Conservation (phyloP, 2,888 invertebrate genomes). For the Lottia gigantea region DNA sequence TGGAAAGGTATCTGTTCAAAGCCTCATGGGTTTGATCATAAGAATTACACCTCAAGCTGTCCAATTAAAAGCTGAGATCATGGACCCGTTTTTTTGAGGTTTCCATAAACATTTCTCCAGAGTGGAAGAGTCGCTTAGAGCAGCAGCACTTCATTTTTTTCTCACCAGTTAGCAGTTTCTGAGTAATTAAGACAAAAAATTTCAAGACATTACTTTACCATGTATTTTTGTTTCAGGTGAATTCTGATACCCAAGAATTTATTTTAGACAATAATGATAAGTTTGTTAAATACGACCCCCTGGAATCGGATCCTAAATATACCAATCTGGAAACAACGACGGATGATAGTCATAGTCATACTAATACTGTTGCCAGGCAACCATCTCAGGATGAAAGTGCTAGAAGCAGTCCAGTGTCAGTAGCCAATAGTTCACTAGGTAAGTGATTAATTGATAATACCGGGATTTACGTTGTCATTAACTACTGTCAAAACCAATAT, state of each 20-base stretch:
- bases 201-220: background rate
- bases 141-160: too few species aligned
- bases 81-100: too few species aligned
- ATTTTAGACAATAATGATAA: conserved; percentile 47
- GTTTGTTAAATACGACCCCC: conserved; percentile 55
- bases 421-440: conserved; percentile 50
- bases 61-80: too few species aligned
- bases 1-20: too few species aligned
- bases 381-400: conserved; percentile 52
- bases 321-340: conserved; percentile 37
- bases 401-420: conserved; percentile 55
- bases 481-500: too few species aligned
- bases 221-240: conserved; percentile 37
- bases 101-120: too few species aligned
- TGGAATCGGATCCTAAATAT: conserved; percentile 43
- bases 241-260: conserved; percentile 56
- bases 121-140: too few species aligned
- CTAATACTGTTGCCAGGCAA: conserved; percentile 22
- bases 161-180: too few species aligned
- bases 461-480: too few species aligned
- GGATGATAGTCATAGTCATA: conserved; percentile 13
- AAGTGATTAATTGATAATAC: conserved; percentile 5
- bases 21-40: too few species aligned
- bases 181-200: too few species aligned
- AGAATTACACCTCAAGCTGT: too few species aligned